Conservation (phyloP, 2,113 vertebrate genomes). For the Microcebus ravelobensis region DNA sequence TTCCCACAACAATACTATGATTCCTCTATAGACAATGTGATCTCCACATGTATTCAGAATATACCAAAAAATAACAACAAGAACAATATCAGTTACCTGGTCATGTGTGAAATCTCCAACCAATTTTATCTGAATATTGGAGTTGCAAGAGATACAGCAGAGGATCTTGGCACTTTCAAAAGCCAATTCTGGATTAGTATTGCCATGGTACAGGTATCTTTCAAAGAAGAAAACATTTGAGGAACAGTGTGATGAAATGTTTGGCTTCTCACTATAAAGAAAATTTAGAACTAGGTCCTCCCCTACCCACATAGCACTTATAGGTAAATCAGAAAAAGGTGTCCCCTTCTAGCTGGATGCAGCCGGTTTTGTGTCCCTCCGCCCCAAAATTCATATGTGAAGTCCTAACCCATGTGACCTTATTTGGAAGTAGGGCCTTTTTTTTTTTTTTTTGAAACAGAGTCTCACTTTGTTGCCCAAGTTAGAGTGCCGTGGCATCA, state of each 20-base stretch:
- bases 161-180: slow-evolving; percentile 98
- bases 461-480: too few relatives aligned
- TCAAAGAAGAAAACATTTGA: slow-evolving; percentile 57
- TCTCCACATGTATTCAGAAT: background rate
- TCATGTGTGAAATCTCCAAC: slow-evolving; percentile 98
- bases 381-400: background rate
- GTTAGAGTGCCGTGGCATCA: too few relatives aligned
- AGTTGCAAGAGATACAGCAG: slow-evolving; percentile 93
- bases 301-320: background rate
- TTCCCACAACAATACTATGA: slow-evolving; percentile 19
- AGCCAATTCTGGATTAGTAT: slow-evolving; percentile 94
- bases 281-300: background rate
- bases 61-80: background rate
- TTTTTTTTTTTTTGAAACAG: too few relatives aligned
- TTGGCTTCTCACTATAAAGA: slow-evolving; percentile 50
- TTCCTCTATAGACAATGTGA: background rate
- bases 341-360: background rate
- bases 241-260: background rate
- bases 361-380: background rate
- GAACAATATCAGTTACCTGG: slow-evolving; percentile 85
- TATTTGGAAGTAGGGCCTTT: background rate
- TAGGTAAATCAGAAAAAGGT: background rate
- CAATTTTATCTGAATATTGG: slow-evolving; percentile 95
- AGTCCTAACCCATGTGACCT: background rate
- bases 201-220: slow-evolving; percentile 96